Conservation (phyloP, 2,113 vertebrate species). For the Dolichotis patagonum region DNA sequence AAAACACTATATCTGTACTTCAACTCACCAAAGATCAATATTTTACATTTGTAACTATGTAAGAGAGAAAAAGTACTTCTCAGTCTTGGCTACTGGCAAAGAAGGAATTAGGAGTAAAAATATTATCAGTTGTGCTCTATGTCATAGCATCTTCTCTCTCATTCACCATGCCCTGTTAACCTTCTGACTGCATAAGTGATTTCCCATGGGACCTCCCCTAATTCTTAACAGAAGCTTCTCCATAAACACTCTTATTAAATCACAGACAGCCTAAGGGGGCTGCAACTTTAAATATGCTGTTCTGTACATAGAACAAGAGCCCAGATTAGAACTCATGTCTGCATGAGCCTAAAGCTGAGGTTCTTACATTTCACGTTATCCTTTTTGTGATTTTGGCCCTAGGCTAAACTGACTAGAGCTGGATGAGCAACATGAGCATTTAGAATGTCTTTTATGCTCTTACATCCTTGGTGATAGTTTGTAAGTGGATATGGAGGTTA, state of each 20-base stretch:
- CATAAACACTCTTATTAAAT: neutral
- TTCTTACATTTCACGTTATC: too few species aligned
- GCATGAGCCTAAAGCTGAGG: neutral
- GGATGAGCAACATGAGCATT: neutral
- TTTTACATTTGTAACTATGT: neutral
- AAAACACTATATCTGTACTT: neutral
- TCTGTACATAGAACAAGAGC: neutral
- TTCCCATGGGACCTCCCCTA: rapidly evolving
- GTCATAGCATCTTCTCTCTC: neutral
- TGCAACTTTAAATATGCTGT: neutral
- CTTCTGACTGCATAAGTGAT: neutral
- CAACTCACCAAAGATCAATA: neutral
- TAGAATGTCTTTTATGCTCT: neutral
- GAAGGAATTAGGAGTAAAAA: neutral
- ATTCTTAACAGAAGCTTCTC: too few species aligned
- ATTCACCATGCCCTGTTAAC: too few species aligned
- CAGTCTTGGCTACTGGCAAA: neutral
- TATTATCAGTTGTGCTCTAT: neutral
- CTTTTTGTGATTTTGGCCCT: too few species aligned
- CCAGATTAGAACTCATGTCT: too few species aligned
- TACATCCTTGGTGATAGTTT: neutral
- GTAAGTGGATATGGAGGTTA: neutral
- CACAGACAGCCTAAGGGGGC: too few species aligned
- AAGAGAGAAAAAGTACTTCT: neutral
- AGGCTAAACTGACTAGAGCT: too few species aligned